Conservation (phyloP, 2,888 invertebrate species). For the Chaitophorus viminalis region DNA sequence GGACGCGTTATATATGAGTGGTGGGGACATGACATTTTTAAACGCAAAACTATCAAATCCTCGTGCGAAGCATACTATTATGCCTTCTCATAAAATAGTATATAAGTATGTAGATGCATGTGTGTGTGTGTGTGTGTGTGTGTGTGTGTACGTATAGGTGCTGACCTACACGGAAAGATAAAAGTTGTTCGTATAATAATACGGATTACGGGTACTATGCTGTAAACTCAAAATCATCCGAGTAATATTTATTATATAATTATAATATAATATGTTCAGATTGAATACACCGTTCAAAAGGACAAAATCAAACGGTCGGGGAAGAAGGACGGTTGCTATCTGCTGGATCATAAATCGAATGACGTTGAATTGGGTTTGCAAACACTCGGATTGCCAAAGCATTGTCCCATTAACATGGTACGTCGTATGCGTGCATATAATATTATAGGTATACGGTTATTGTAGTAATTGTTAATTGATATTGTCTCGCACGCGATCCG, state of each 20-base stretch:
- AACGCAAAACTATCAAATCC: no score
- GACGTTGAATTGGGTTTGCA: not conserved
- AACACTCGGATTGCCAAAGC: constrained; percentile 5
- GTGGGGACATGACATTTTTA: no score
- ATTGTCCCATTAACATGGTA: constrained; percentile 44
- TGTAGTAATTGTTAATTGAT: not conserved
- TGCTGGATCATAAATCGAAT: not conserved
- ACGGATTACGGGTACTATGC: no score
- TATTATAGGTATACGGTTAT: not conserved
- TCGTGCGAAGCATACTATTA: no score
- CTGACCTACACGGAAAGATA: no score
- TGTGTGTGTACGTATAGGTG: no score
- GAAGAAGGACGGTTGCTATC: constrained; percentile 22
- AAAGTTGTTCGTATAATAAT: no score
- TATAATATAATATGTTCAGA: not conserved
- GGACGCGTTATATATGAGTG: no score
- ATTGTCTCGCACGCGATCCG: not conserved
- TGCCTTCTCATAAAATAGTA: no score
- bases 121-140: no score
- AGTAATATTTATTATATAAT: no score
- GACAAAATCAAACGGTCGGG: constrained; percentile 6
- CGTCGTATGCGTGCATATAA: not conserved
- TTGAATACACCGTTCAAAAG: constrained; percentile 8
- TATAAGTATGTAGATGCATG: not conserved
- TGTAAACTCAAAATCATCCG: not conserved